Evolutionary conservation across 2,888 invertebrate genomes (phyloP).

Genomic region (Physocephala rufipes): DNA sequence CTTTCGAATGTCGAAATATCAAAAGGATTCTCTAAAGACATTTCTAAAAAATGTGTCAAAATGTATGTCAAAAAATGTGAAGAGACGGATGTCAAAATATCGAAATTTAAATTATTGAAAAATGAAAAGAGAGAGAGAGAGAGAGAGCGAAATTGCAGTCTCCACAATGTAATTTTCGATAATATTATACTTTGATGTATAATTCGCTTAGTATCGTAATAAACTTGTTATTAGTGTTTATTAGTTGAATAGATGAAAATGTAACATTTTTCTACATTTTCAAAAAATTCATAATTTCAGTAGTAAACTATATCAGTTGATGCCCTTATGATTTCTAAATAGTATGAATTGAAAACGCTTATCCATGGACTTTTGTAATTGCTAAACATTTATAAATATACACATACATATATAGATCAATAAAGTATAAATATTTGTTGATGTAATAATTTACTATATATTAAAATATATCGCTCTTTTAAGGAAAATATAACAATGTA

Average conservation of each 20-base stretch:
- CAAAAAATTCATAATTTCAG: constrained; percentile 3
- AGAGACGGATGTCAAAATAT: no score
- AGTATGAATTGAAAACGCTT: constrained; percentile 38
- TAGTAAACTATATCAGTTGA: constrained; percentile 1
- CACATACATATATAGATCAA: constrained; percentile 15
- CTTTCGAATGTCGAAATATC: no score
- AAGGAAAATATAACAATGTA: background rate
- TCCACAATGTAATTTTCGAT: no score
- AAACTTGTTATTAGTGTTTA: constrained; percentile 2
- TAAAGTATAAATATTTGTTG: constrained; percentile 4
- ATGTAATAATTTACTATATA: constrained; percentile 20
- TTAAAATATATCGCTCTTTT: background rate
- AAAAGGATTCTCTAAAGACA: no score
- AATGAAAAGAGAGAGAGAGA: no score
- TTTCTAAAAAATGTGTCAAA: no score
- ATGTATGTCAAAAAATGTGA: no score
- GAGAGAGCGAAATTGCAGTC: no score
- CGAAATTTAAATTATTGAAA: no score
- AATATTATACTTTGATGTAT: no score
- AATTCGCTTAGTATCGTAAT: background rate
- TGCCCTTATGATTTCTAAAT: constrained; percentile 20
- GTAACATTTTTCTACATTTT: constrained; percentile 17
- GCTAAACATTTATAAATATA: constrained; percentile 18
- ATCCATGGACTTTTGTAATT: constrained; percentile 39
- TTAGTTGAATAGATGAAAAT: constrained; percentile 15